phyloP scores from a whole-genome alignment of 2,797 vertebrate species.

The Salarias fasciatus region DNA sequence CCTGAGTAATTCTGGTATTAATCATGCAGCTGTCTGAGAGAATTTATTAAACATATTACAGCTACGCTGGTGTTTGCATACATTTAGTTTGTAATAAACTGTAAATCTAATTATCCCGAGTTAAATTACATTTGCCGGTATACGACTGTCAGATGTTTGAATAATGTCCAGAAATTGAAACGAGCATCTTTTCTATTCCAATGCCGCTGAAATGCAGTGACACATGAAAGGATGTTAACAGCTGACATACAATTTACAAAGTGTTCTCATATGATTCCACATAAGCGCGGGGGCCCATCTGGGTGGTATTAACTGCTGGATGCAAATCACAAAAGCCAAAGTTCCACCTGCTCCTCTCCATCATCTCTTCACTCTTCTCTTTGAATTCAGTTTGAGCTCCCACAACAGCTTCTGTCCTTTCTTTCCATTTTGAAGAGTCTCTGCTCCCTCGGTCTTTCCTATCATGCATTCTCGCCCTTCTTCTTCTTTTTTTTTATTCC shows the following conservation, averaged over 20 bases:
- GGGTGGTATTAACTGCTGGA: constrained; percentile 39
- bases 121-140: constrained; percentile 21
- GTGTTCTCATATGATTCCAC: constrained; percentile 23
- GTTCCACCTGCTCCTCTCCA: constrained; percentile 46
- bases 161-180: too few species aligned
- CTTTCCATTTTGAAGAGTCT: constrained; percentile 25
- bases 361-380: constrained; percentile 14
- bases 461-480: constrained; percentile 9
- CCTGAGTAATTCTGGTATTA: constrained; percentile 8
- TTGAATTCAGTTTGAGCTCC: constrained; percentile 14
- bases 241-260: constrained; percentile 4
- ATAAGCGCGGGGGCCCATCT: constrained; percentile 39
- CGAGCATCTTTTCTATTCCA: too few species aligned
- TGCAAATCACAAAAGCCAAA: constrained; percentile 35
- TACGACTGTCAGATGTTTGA: constrained; percentile 2
- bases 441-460: constrained; percentile 11
- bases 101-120: constrained; percentile 25
- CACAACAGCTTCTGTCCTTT: constrained; percentile 8
- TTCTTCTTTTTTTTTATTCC: constrained; percentile 29
- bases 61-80: constrained; percentile 10
- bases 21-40: constrained; percentile 17
- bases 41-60: constrained; percentile 14
- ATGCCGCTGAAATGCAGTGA: constrained; percentile 4
- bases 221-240: constrained; percentile 5
- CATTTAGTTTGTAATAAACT: constrained; percentile 26